Evolutionary conservation across 92 coral and sea anemone genomes (phyloP).

Genomic region (Umimayanthus kanabou): DNA sequence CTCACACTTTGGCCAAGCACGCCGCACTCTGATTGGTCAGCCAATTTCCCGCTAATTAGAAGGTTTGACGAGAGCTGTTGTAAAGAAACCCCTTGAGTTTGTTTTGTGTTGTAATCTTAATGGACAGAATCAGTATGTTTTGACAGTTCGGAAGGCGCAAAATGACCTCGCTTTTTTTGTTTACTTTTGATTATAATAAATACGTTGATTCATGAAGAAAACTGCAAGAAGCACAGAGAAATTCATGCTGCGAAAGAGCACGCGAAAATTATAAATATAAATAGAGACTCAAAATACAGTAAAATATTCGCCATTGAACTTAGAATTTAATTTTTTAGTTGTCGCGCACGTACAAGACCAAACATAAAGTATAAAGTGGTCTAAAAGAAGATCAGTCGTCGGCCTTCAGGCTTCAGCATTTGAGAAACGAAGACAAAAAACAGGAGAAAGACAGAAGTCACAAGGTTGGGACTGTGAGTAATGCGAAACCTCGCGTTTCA

Average conservation of each 20-base stretch:
- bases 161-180: slow-evolving; percentile 75
- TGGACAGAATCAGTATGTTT: slow-evolving; percentile 87
- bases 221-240: slow-evolving; percentile 28
- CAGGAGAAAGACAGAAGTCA: neutral
- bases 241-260: slow-evolving; percentile 39
- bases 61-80: slow-evolving; percentile 89
- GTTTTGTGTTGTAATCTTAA: slow-evolving; percentile 91
- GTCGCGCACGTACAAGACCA: neutral
- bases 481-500: slow-evolving; percentile 28
- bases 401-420: slow-evolving; percentile 10
- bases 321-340: neutral
- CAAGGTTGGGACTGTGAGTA: neutral
- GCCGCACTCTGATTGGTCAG: slow-evolving; percentile 61
- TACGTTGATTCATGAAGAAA: slow-evolving; percentile 55
- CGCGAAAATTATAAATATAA: slow-evolving; percentile 28
- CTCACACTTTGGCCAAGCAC: slow-evolving; percentile 72
- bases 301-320: too few relatives aligned
- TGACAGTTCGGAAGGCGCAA: slow-evolving; percentile 85
- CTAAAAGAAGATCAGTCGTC: neutral
- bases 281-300: neutral
- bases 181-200: slow-evolving; percentile 67
- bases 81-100: slow-evolving; percentile 88
- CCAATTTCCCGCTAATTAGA: slow-evolving; percentile 78
- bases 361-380: neutral
- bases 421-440: slow-evolving; percentile 12